Evolutionary conservation across 2,797 vertebrate genomes (phyloP).

Genomic region (Myotis myotis): DNA sequence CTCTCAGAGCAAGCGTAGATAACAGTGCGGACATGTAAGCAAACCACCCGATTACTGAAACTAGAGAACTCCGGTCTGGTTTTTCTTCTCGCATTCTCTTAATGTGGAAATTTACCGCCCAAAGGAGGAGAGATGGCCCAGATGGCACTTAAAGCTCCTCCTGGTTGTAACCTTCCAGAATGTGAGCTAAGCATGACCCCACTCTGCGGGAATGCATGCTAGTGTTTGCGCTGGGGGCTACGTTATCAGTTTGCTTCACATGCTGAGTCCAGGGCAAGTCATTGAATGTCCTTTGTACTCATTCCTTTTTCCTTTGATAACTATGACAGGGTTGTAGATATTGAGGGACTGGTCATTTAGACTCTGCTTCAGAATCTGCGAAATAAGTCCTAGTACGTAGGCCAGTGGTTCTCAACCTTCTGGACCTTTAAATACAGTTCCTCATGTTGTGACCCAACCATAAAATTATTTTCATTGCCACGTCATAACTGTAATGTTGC

Average conservation of each 20-base stretch:
- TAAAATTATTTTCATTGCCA: too few species aligned
- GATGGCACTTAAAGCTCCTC: neutral
- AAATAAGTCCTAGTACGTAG: neutral
- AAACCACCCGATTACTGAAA: neutral
- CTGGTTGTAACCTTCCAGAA: neutral
- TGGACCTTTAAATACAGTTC: too few species aligned
- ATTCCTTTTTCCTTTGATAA: neutral
- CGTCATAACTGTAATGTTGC: too few species aligned
- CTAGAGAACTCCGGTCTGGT: neutral
- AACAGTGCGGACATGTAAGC: neutral
- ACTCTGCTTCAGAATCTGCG: neutral
- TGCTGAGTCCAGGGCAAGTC: neutral
- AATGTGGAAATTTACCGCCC: neutral
- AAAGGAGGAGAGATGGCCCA: neutral
- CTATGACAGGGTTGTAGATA: neutral
- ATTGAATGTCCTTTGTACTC: neutral
- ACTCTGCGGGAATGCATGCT: neutral
- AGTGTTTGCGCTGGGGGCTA: neutral
- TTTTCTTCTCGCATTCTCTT: neutral
- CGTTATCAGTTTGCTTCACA: neutral
- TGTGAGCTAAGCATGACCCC: neutral
- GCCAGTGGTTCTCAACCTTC: too few species aligned
- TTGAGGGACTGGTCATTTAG: neutral
- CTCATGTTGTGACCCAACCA: too few species aligned
- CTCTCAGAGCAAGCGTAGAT: neutral